phyloP scores from a whole-genome alignment of 2,888 invertebrate genomes.

The Herminia tarsipennalis region DNA sequence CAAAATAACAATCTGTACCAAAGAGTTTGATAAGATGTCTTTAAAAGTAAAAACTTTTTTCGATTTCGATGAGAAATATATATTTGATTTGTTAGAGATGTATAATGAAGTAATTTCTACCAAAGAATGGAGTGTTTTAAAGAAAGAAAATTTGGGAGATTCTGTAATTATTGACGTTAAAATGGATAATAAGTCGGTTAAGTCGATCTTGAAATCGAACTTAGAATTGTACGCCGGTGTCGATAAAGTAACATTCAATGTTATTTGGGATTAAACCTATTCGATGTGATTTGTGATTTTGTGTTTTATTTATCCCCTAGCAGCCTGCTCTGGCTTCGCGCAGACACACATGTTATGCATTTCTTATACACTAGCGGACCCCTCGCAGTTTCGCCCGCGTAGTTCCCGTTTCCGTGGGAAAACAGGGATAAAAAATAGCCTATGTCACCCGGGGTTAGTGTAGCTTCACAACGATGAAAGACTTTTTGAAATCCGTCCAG shows the following conservation, averaged over 20 bases:
- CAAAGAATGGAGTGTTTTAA: constrained; percentile 49
- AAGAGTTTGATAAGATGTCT: constrained; percentile 38
- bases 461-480: no score
- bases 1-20: constrained; percentile 22
- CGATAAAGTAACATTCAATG: constrained; percentile 56
- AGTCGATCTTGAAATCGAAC: constrained; percentile 47
- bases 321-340: background rate
- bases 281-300: background rate
- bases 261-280: constrained; percentile 41
- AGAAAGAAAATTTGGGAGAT: constrained; percentile 24
- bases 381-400: no score
- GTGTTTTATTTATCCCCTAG: constrained; percentile 1
- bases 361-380: no score
- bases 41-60: constrained; percentile 47
- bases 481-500: no score
- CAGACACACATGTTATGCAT: no score
- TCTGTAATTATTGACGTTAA: constrained; percentile 38
- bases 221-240: constrained; percentile 58
- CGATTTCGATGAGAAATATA: constrained; percentile 32
- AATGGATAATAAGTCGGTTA: constrained; percentile 52
- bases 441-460: no score
- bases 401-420: no score
- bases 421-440: no score
- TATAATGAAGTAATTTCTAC: constrained; percentile 56
- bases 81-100: constrained; percentile 52